Evolutionary conservation across 1,140 invertebrate genomes (phyloP).

Genomic region (Drosophila seguyi): DNA sequence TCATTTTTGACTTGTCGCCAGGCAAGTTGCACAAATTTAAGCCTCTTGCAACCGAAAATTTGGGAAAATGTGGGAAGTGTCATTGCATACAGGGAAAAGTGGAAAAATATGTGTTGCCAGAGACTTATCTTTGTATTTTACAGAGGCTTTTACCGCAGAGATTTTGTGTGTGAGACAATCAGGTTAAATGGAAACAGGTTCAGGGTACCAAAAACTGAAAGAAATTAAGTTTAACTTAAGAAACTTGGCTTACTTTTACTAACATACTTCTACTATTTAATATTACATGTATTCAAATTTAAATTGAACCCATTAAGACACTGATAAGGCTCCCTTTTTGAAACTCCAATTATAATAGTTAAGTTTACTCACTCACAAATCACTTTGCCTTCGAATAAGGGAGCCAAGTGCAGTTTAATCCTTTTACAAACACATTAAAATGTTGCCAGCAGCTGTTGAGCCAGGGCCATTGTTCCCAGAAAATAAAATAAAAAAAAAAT

Average conservation of each 20-base stretch:
- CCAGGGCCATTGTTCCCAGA: slow-evolving; percentile 28
- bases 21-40: slow-evolving; percentile 22
- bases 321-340: not conserved
- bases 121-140: slow-evolving; percentile 9
- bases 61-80: slow-evolving; percentile 1
- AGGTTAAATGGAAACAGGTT: not conserved
- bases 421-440: slow-evolving; percentile 62
- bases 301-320: not conserved
- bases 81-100: not conserved
- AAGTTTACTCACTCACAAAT: slow-evolving; percentile 17
- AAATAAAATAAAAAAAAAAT: slow-evolving; percentile 2
- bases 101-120: not conserved
- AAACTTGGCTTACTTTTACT: not conserved
- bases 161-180: not conserved
- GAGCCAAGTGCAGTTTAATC: slow-evolving; percentile 57
- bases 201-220: not conserved
- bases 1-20: slow-evolving; percentile 25
- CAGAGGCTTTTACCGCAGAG: not conserved
- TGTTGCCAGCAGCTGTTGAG: slow-evolving; percentile 50
- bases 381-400: slow-evolving; percentile 35
- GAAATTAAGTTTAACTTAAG: not conserved
- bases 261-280: not conserved
- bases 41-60: slow-evolving; percentile 23
- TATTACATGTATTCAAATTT: not conserved
- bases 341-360: not conserved